Evolutionary conservation across 1,140 invertebrate genomes (phyloP).

Genomic region (Micrasema longulum): DNA sequence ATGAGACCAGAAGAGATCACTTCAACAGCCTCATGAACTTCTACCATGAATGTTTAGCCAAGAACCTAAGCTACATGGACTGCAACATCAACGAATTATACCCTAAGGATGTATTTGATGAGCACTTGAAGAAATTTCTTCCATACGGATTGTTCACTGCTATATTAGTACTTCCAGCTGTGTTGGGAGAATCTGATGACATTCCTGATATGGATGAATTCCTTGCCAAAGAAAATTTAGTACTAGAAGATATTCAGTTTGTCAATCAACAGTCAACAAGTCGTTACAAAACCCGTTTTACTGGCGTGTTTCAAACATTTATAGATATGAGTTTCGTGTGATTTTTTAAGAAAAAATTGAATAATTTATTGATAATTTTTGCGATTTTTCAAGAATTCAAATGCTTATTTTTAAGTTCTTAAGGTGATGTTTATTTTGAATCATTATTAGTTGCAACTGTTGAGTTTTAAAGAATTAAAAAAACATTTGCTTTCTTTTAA

Average conservation of each 20-base stretch:
- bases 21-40: conserved; percentile 62
- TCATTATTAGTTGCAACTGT: no score
- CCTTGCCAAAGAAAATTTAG: conserved; percentile 46
- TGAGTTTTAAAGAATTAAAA: no score
- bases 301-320: conserved; percentile 14
- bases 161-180: no score
- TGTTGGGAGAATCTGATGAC: conserved; percentile 34
- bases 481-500: no score
- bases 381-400: no score
- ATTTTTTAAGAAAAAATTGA: no score
- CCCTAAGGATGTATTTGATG: conserved; percentile 36
- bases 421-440: no score
- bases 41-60: conserved; percentile 63
- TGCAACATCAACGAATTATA: conserved; percentile 39
- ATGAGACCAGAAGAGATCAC: conserved; percentile 60
- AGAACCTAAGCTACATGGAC: conserved; percentile 20
- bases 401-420: no score
- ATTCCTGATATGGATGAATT: conserved; percentile 27
- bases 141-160: conserved; percentile 45
- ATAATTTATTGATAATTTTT: no score
- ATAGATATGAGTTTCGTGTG: conserved; percentile 13
- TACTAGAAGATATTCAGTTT: conserved; percentile 17
- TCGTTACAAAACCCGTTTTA: conserved; percentile 11
- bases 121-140: conserved; percentile 39
- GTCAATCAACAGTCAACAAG: conserved; percentile 7